Percentiles rank a stretch among this genome's conserved stretches.
Evolutionary conservation across 2,888 invertebrate species (phyloP).

Genomic region (Drosophila ustulata): DNA sequence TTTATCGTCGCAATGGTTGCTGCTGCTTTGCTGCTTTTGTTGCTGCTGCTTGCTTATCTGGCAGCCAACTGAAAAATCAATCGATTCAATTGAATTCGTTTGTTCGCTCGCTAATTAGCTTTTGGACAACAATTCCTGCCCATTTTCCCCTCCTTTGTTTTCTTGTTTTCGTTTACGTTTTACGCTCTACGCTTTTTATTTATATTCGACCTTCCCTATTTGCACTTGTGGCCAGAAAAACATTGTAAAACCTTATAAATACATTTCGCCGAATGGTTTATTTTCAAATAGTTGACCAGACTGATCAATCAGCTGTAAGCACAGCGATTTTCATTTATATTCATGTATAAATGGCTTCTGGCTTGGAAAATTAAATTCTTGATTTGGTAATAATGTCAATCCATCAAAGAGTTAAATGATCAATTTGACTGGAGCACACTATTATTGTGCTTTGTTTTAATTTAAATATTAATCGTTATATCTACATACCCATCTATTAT

Average conservation of each 20-base stretch:
- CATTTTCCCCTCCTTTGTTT: constrained; percentile 41
- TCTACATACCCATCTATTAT: no score
- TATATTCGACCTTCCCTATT: constrained; percentile 7
- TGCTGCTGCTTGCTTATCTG: constrained; percentile 61
- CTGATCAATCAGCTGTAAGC: neutral
- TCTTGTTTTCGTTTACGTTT: constrained; percentile 27
- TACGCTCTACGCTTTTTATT: constrained; percentile 23
- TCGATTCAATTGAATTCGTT: constrained; percentile 72
- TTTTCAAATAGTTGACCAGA: constrained; percentile 11
- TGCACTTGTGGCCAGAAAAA: constrained; percentile 44
- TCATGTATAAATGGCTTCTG: neutral
- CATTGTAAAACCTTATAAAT: constrained; percentile 43
- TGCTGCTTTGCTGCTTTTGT: no score
- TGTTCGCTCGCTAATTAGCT: constrained; percentile 80
- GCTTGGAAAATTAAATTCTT: neutral
- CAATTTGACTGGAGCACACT: no score
- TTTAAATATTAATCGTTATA: no score
- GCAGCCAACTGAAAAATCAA: constrained; percentile 68
- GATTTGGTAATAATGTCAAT: neutral
- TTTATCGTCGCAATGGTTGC: constrained; percentile 74
- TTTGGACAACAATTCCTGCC: constrained; percentile 62
- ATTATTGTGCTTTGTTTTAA: no score
- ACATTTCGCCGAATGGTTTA: constrained; percentile 20
- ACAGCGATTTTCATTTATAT: constrained; percentile 15
- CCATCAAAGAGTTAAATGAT: neutral